Evolutionary conservation across 2,797 vertebrate species (phyloP), one percentile per base, ranked within the genome.

Genomic region (Molossus alvarezi): DNA sequence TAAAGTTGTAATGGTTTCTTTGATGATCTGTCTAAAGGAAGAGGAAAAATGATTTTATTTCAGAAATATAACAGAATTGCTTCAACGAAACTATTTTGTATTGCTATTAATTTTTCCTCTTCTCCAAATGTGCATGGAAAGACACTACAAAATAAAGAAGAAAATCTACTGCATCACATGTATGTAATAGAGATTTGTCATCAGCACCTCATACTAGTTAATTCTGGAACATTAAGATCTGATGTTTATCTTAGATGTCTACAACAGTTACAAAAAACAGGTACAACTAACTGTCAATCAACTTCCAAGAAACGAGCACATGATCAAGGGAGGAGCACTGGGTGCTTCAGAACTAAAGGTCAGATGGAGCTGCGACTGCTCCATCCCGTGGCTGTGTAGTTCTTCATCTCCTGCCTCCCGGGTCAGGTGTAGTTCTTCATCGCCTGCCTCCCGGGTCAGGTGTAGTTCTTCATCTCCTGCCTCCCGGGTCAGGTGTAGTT

Each of bases 321-420:
- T 8, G 20, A 12, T 9, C 37, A 15, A 6, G 1, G 5, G 11
- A 4, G 27, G 58, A 51, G 9, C 1, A 23, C 0, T 0, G 8
- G 6, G 23, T 27, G 0, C 9, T 18, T 73, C 0, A 64, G 37
- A 84, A 25, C 0, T 37, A 1, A 76, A 90, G 25, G 17, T 2
- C 57, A 23, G 0, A 13, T 12, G 48, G 11, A 64, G 11, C 1
- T 71, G 41, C 2, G 72, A 25, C 6, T 53, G 15, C 58, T 10
- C 82, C 7, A 14, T 45, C 7, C 9, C 17, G 0, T 6, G 23
- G 1, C 17, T 25, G 12, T 25, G 0, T 15, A 80, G 45, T 29
- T 55, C 4, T 20, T 58, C 10, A 13, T 15, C 3, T 76, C 45
- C 6, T 25, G 10, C 12, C 33, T 33, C 33, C 33, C 33, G 33